phyloP scores from a whole-genome alignment of 2,797 vertebrate species.

The Rhincodon typus region DNA sequence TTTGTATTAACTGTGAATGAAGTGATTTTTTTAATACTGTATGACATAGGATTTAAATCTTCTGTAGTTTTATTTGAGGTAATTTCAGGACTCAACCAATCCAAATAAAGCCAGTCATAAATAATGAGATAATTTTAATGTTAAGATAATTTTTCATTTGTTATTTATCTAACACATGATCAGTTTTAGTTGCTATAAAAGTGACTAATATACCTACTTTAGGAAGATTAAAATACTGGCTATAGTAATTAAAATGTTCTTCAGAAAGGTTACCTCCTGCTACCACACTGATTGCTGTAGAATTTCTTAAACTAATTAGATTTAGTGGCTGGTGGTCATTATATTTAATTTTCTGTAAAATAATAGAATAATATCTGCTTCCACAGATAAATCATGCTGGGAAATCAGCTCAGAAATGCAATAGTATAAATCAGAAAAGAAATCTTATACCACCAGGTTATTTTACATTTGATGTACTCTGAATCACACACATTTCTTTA shows the following conservation, averaged over 20 bases:
- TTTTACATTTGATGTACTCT: not conserved
- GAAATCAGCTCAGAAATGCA: not conserved
- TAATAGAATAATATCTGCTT: not conserved
- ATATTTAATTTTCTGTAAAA: conserved; percentile 18
- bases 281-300: not conserved
- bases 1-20: not conserved
- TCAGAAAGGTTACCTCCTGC: conserved; percentile 14
- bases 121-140: not conserved
- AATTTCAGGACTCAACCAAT: not conserved
- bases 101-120: not conserved
- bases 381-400: not conserved
- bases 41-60: not conserved
- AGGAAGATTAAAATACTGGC: not conserved
- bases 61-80: not conserved
- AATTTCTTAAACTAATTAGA: not conserved
- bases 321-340: not conserved
- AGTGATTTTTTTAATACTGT: not conserved
- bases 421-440: not conserved
- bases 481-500: not conserved
- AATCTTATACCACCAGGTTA: not conserved
- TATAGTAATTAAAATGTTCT: not conserved
- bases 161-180: not conserved
- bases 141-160: not conserved
- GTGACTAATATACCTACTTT: conserved; percentile 21
- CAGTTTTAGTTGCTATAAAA: not conserved